phyloP scores from a whole-genome alignment of 2,797 vertebrate species.

The Halcyon badia region DNA sequence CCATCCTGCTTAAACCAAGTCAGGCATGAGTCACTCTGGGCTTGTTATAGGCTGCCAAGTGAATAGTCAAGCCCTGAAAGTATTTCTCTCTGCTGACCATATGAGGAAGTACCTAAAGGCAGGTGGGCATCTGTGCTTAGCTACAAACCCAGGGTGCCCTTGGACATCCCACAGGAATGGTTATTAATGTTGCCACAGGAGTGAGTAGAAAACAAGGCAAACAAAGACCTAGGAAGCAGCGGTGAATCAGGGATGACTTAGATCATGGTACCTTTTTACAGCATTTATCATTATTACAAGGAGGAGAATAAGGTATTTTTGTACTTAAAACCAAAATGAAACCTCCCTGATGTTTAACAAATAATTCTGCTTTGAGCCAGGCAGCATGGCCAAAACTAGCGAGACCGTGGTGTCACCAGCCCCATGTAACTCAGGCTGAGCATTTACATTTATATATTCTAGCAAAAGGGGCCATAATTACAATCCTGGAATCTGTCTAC shows the following conservation, averaged over 20 bases:
- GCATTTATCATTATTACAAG: not conserved
- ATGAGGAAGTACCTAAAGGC: not conserved
- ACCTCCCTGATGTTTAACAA: not conserved
- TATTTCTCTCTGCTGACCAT: not conserved
- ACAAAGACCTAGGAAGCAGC: not conserved
- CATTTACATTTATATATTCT: not conserved
- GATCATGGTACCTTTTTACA: not conserved
- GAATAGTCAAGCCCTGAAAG: not conserved
- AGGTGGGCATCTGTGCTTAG: not conserved
- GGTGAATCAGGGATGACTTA: not conserved
- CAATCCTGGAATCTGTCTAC: not conserved
- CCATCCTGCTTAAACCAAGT: not conserved
- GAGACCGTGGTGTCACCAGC: not conserved
- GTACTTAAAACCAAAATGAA: not conserved
- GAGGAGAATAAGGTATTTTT: not conserved
- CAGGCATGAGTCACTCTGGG: not conserved
- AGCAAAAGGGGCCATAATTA: not conserved
- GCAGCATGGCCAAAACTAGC: not conserved
- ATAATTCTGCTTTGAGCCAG: not conserved
- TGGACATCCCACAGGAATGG: not conserved
- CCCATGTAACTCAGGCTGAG: not conserved
- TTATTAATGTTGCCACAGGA: not conserved
- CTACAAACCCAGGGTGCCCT: not conserved
- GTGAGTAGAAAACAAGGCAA: not conserved
- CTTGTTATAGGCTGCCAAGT: not conserved